Conservation (phyloP, 2,113 vertebrate genomes). For the Lota lota region DNA sequence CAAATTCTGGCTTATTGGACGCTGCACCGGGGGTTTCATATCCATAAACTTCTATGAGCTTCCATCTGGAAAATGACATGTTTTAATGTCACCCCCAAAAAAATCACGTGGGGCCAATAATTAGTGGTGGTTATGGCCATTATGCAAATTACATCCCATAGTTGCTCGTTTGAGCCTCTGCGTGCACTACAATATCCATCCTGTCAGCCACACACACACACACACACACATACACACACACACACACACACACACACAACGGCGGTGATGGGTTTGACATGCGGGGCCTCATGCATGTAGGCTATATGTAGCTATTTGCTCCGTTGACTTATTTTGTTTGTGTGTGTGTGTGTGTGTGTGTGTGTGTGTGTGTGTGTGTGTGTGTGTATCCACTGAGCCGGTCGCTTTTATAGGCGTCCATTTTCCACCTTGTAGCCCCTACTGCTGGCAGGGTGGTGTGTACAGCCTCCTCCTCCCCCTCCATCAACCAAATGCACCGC, state of each 20-base stretch:
- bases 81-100: slow-evolving; percentile 27
- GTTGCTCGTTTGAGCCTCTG: slow-evolving; percentile 26
- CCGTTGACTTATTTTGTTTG: not conserved
- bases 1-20: not conserved
- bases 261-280: too few relatives aligned
- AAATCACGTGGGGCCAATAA: slow-evolving; percentile 45
- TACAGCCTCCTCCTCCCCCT: slow-evolving; percentile 26
- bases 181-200: slow-evolving; percentile 1
- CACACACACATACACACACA: too few relatives aligned
- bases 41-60: slow-evolving; percentile 10
- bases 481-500: slow-evolving; percentile 72
- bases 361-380: slow-evolving; percentile 27
- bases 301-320: too few relatives aligned
- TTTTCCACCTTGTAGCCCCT: slow-evolving; percentile 65
- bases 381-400: slow-evolving; percentile 47
- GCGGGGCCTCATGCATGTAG: too few relatives aligned
- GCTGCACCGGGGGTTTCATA: not conserved
- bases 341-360: slow-evolving; percentile 21
- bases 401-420: slow-evolving; percentile 65
- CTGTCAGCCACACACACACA: not conserved
- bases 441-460: slow-evolving; percentile 51
- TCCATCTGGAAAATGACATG: slow-evolving; percentile 17
- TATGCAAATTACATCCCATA: slow-evolving; percentile 44
- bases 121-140: slow-evolving; percentile 41
- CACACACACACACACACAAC: too few relatives aligned